phyloP scores from a whole-genome alignment of 2,113 vertebrate species.

The Felis chaus region DNA sequence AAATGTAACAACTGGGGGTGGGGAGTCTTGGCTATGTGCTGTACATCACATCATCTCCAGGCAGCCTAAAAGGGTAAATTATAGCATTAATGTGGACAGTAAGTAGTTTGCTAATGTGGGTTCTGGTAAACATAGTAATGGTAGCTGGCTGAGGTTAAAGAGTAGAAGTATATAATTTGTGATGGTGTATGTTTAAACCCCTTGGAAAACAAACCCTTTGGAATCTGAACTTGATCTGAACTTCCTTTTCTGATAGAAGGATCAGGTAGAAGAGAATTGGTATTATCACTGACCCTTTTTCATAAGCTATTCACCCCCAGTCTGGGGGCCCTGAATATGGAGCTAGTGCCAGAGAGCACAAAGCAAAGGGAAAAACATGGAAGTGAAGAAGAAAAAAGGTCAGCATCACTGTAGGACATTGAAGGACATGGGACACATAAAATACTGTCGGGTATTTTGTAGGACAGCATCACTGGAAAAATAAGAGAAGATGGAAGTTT shows the following conservation, averaged over 20 bases:
- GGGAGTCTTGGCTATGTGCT: neutral
- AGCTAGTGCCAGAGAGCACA: neutral
- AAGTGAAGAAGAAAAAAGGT: neutral
- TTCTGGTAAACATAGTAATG: slow-evolving; percentile 31
- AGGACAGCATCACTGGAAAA: neutral
- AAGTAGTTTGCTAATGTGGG: slow-evolving; percentile 8
- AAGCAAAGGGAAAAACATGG: neutral
- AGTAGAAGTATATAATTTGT: neutral
- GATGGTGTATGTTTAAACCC: neutral
- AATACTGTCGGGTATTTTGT: neutral
- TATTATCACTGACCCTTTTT: neutral
- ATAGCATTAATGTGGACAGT: neutral
- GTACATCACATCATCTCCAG: neutral
- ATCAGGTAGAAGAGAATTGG: neutral
- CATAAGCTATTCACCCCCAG: neutral
- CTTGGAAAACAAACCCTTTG: neutral
- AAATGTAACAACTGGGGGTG: neutral
- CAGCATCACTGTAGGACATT: neutral
- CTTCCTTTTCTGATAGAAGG: slow-evolving; percentile 11
- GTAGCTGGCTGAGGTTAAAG: neutral
- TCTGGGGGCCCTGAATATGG: neutral
- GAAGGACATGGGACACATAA: neutral
- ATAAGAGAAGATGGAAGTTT: neutral
- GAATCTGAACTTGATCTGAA: slow-evolving; percentile 3
- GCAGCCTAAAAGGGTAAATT: slow-evolving; percentile 20